These are phyloP conservation scores for Pseudopleuronectes americanus DNA, from an alignment of 2,797 vertebrate species.

Conservation along the genomic window DNA sequence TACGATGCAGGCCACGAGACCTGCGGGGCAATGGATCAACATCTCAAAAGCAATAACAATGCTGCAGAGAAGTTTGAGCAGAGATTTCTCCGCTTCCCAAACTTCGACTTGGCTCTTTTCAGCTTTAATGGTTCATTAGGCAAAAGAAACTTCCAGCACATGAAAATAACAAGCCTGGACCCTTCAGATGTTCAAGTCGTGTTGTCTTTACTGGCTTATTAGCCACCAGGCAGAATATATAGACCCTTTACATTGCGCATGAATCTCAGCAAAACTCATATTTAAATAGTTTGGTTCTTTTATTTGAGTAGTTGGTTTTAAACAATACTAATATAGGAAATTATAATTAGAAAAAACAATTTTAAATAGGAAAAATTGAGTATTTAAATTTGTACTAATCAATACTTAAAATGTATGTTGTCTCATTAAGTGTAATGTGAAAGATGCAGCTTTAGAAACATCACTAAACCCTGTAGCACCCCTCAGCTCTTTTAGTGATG, in stretches of 20 bases:
- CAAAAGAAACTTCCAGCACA: slow-evolving; percentile 20
- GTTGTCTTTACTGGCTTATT: neutral
- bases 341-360: no score
- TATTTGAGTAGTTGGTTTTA: no score
- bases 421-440: no score
- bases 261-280: no score
- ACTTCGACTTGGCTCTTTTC: neutral
- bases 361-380: no score
- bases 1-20: slow-evolving; percentile 61
- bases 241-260: neutral
- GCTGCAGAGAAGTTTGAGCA: slow-evolving; percentile 35
- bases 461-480: no score
- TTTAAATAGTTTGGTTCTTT: no score
- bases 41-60: slow-evolving; percentile 55
- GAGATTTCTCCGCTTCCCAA: slow-evolving; percentile 23
- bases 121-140: slow-evolving; percentile 35
- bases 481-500: no score
- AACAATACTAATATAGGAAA: no score
- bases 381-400: no score
- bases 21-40: slow-evolving; percentile 47
- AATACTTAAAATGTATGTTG: no score
- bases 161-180: slow-evolving; percentile 18
- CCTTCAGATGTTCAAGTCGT: neutral
- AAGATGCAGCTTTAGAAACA: no score
- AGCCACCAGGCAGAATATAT: neutral